Base-by-base conservation (phyloP, 2,888 invertebrate species). In the Euplexia lucipara region DNA sequence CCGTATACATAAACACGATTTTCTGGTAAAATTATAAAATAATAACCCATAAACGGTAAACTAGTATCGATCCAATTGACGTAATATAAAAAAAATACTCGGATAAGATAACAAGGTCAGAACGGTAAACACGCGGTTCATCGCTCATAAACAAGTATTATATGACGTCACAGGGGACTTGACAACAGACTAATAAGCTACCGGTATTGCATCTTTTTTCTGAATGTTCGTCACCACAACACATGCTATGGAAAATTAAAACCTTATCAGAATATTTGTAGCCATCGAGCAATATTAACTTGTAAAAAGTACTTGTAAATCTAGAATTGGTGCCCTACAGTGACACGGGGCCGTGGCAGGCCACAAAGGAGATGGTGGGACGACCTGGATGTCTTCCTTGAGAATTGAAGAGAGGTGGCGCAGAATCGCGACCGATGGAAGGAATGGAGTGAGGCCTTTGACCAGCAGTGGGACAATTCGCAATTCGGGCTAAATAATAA, bases 91-190 rank as follows among this genome's bases (percentile, higher is more conserved):
- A 61, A 60, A 56, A 39, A 60, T n/a, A 58, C 54, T 44, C 32
- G 7, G 59, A 71, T 71, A 66, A 78, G 79, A 78, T 78, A 81
- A 57, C 14, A 49, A 62, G 80, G 82, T 79, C 69, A 68, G 41
- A 20, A 45, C 32, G 39, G 61, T 66, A 62, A 75, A 65, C 49
- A 74, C 39, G 45, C 37, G 20, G 60, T 63, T 69, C 47, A 63
- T 37, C 42, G 3, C 30, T 65, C 56, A 58, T 42, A 78, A 73
- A 74, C 68, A 80, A 59, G 47, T 54, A 45, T 62, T 45, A 48
- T 47, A 35, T 67, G 74, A 73, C 78, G 73, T 67, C 59, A 78
- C 49, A 6, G 1, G 32, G 18, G 4, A 64, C 57, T 72, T 41
- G 20, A 53, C 64, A 35, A 63, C 77, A 41, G 37, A 44, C 39